Percentiles rank a stretch among this genome's conserved stretches.
Conservation (phyloP, 2,888 invertebrate genomes). For the Andrena fulva region DNA sequence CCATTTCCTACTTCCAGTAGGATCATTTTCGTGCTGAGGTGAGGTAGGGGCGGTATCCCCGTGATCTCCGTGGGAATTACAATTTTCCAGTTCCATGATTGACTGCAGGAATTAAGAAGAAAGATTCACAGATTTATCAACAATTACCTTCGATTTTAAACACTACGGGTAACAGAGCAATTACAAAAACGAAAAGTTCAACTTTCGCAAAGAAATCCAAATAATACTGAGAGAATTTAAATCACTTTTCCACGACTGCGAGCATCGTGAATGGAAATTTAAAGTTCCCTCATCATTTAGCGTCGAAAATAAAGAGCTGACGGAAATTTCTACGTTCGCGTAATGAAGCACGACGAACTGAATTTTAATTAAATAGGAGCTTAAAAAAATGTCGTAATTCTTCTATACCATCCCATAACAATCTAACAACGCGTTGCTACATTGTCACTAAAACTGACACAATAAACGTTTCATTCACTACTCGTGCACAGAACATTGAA, state of each 20-base stretch:
- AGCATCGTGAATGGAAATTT: neutral
- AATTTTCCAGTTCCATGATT: constrained; percentile 79
- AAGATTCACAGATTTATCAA: constrained; percentile 10
- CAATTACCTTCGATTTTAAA: neutral
- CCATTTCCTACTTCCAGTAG: constrained; percentile 85
- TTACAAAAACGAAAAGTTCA: neutral
- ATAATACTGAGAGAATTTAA: neutral
- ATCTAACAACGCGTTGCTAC: neutral
- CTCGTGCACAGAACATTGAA: neutral
- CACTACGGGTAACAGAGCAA: neutral
- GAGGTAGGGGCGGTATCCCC: constrained; percentile 62
- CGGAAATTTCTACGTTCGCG: too few species aligned
- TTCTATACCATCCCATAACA: too few species aligned
- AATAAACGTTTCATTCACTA: neutral
- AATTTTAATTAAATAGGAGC: too few species aligned
- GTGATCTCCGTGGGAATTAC: constrained; percentile 71
- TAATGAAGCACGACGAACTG: too few species aligned
- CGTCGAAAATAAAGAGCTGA: too few species aligned
- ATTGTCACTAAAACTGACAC: neutral
- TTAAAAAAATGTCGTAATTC: too few species aligned
- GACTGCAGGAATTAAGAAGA: constrained; percentile 63
- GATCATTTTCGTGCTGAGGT: constrained; percentile 77
- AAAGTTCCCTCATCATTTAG: neutral
- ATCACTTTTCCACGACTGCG: neutral
- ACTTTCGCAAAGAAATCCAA: neutral